These are phyloP conservation scores for Ploceus nigricollis DNA, from an alignment of 2,113 vertebrate species.

Conservation along the genomic window DNA sequence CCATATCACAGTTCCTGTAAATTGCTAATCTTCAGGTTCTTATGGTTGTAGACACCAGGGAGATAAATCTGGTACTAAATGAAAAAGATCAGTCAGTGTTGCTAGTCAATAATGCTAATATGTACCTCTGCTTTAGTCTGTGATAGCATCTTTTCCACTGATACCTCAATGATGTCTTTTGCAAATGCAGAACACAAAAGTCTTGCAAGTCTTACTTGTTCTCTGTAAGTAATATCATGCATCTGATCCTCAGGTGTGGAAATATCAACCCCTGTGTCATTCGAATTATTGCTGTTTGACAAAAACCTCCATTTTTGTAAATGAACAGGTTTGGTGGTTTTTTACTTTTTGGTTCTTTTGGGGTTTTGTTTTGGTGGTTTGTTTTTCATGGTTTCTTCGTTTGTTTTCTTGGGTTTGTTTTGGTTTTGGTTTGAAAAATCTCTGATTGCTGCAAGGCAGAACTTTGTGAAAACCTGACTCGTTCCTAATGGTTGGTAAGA, in stretches of 20 bases:
- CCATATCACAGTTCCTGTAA: neutral
- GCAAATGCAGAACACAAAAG: neutral
- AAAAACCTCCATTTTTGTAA: neutral
- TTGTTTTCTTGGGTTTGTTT: neutral
- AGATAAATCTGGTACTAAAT: neutral
- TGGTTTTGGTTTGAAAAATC: neutral
- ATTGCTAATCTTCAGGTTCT: neutral
- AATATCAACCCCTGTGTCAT: neutral
- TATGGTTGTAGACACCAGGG: neutral
- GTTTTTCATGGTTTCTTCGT: neutral
- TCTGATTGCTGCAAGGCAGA: neutral
- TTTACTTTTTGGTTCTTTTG: neutral
- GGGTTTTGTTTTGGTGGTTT: neutral
- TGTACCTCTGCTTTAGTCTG: neutral
- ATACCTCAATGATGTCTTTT: neutral
- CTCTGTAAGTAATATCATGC: neutral
- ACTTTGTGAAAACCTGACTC: neutral
- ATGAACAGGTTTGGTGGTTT: neutral
- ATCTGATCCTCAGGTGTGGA: neutral
- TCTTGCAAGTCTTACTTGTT: neutral
- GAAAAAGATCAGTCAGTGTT: neutral
- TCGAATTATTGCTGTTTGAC: neutral
- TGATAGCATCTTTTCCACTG: neutral
- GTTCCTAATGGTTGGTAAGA: neutral
- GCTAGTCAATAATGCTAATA: neutral